Evolutionary conservation across 2,113 vertebrate species (phyloP).

Genomic region (Colaptes auratus): DNA sequence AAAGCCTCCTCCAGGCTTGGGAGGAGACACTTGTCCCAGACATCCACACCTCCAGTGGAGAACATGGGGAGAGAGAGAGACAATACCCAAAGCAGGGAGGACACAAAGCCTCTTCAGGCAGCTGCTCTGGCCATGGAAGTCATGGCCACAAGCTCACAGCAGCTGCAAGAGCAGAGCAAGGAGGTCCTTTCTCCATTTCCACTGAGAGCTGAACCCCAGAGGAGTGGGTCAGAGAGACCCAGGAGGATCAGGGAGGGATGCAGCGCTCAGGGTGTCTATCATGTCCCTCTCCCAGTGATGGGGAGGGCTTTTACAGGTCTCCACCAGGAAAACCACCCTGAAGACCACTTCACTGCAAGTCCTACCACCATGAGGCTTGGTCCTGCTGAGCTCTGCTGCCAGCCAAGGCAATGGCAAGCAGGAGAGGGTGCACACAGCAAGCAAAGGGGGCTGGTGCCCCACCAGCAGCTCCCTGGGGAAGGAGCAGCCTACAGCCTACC

Average conservation of each 20-base stretch:
- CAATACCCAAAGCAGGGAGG: neutral
- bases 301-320: neutral
- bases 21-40: neutral
- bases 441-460: neutral
- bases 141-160: rapidly evolving
- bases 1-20: neutral
- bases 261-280: neutral
- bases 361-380: rapidly evolving
- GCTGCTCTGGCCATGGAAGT: rapidly evolving
- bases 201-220: neutral
- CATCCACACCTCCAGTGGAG: neutral
- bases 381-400: neutral
- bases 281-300: neutral
- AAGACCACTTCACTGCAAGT: neutral
- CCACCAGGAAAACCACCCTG: neutral
- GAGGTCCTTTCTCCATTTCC: neutral
- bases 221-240: neutral
- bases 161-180: neutral
- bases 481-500: neutral
- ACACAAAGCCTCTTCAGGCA: neutral
- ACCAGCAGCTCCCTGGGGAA: neutral
- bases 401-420: neutral
- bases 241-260: neutral
- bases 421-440: rapidly evolving
- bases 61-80: rapidly evolving